Base-by-base conservation (phyloP, 2,797 vertebrate species). In the Chiroxiphia lanceolata region DNA sequence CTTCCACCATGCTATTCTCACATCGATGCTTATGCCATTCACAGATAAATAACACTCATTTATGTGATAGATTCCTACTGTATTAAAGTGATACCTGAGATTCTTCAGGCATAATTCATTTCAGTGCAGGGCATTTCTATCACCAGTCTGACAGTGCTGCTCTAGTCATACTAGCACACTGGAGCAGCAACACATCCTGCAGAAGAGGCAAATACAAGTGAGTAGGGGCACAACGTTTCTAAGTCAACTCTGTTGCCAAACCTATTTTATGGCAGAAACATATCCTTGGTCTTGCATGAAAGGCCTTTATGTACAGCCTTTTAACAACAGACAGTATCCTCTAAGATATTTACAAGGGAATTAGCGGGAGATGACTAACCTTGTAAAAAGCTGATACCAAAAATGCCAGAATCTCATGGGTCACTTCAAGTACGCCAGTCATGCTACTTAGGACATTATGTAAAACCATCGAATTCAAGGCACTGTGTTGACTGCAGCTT, bases 401-500 rank as follows among this genome's bases (percentile, higher is more conserved):
- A 94, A 95, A 78, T 22, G 54, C 10, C 48, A 69, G 80, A 78
- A 70, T 90, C 94, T 94, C 91, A 64, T 47, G 91, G 70, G 91
- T 94, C 77, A 87, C 91, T 95, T 90, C 83, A 96, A 50, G 94
- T 70, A 40, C 2, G 0, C 74, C 80, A 89, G 40, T 50, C 69
- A 25, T 57, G 45, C 89, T 94, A 33, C 76, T 91, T 88, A 84
- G 54, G 74, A 67, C 77, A 79, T 78, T 93, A 88, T 80, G 80
- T 68, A 90, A 94, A 96, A 77, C 13, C 64, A 61, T 22, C 47
- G 56, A 77, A 86, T 82, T 79, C 56, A 64, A 95, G 74, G 33
- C 93, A 74, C 60, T 83, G 42, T 36, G 63, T 76, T 94, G 90
- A 42, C 81, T 94, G 84, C 80, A 94, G 90, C 77, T 95, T 96